A percentile compares a stretch with the other conserved stretches of the same genome.
Conservation (phyloP, 2,797 vertebrate species). For the Sphenopsis melanotis region DNA sequence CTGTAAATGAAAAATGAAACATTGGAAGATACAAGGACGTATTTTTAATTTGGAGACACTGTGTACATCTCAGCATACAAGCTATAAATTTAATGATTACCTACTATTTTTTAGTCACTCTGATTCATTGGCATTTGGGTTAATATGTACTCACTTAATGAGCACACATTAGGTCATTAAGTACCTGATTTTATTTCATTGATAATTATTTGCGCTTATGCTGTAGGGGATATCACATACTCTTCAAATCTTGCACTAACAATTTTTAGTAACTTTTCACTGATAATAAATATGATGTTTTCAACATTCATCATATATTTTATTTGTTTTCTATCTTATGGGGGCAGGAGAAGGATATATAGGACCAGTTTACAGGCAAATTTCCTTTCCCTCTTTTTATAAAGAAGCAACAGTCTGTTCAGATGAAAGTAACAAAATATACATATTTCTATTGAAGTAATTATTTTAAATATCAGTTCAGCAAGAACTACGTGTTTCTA, state of each 20-base stretch:
- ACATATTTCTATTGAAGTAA: background rate
- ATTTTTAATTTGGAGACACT: background rate
- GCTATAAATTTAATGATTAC: background rate
- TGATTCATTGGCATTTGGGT: background rate
- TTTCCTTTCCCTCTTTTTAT: background rate
- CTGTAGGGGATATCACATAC: background rate
- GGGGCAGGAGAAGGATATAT: background rate
- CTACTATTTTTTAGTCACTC: background rate
- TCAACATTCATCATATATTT: background rate
- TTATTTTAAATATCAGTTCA: background rate
- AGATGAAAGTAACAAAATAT: background rate
- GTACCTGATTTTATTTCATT: background rate
- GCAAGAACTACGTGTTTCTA: background rate
- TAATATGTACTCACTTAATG: background rate
- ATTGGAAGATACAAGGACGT: background rate
- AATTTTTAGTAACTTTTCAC: background rate
- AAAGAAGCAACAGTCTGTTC: background rate
- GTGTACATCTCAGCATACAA: background rate
- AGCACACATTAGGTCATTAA: background rate
- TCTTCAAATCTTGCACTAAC: background rate
- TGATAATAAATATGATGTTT: background rate
- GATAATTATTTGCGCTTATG: background rate
- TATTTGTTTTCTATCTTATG: background rate
- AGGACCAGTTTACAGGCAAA: background rate
- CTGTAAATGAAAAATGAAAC: background rate